Evolutionary conservation across 2,113 vertebrate genomes (phyloP), one percentile per base, ranked within the genome.

Genomic region (Ascaphus truei): DNA sequence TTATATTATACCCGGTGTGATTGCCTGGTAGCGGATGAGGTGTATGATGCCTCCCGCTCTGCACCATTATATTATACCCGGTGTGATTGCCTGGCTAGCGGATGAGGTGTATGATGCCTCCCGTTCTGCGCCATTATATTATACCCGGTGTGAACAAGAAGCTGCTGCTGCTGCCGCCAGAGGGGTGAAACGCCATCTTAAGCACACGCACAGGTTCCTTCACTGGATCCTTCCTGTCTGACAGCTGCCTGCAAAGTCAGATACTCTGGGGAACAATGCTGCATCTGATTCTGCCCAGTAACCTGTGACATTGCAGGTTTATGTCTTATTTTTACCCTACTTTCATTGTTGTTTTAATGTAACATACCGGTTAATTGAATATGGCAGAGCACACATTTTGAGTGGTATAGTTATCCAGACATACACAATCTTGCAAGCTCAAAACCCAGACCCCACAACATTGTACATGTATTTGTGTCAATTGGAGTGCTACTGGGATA

Each of bases 201-300:
- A 56, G 50, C 53, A 59, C 50, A 61, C 55, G 52, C 53, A 73
- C 67, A 20, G 82, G 71, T 66, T 71, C 48, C 59, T 57, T 79
- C 22, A 67, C 71, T 45, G 81, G 81, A 69, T 75, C 74, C 84
- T 84, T 72, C 75, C 80, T 80, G 75, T 76, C 80, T 80, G 75
- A 81, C 77, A 83, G 80, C 76, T 84, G 72, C 36, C 80, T 83
- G 82, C 82, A 90, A 89, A 87, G 88, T 91, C 88, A 89, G 83
- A 86, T 80, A 80, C 83, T 85, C 81, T 36, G 55, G 77, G 74
- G 77, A 81, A 79, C 81, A 80, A 76, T 83, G 80, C 78, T 67
- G 72, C 69, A 78, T 82, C 77, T 73, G 64, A 83, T 81, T 75
- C 77, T 82, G 57, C 68, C 68, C 62, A 81, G 73, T 63, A 60